Base-by-base conservation (phyloP, 2,113 vertebrate species). In the Psittacus erithacus region DNA sequence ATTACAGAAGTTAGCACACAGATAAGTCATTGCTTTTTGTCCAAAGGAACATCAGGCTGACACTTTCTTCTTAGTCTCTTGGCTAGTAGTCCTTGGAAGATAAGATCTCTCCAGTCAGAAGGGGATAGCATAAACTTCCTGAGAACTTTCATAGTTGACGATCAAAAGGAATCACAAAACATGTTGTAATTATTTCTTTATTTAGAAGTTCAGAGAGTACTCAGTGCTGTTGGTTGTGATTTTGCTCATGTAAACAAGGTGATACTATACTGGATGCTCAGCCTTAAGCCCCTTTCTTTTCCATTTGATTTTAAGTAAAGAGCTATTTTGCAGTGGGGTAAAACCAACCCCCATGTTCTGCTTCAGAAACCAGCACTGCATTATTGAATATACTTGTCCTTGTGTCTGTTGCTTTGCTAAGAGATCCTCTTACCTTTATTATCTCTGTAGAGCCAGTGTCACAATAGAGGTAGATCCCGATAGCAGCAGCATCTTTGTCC, bases 81-180 rank as follows among this genome's bases (percentile, higher is more conserved):
- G 69, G 82, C 76, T 93, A 86, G 52, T 50, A 69, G 43, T n/a
- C 76, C 92, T 96, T 91, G 47, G 50, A 95, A 92, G 95, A 96
- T 93, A 91, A 87, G 19, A 92, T 92, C 78, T 93, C 17, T 70
- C 62, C 60, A 86, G 81, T 86, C n/a, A 59, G 78, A 86, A 83
- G 59, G 22, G 71, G 67, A 16, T 90, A 92, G 59, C 63, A 49
- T 96, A 96, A 95, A 96, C 91, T 95, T 97, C 88, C 93, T 82
- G 74, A 92, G 81, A 83, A 80, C 67, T 96, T 95, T 85, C 44
- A 25, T 82, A 93, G 88, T 5, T 92, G 88, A 28, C 2, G 33
- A 96, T 95, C 82, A 95, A 93, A 96, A 95, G 79, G 63, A 92
- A 93, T 93, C 69, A 39, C 76, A 82, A 92, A 92, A 82, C 50